These are phyloP conservation scores for Andricus curvator DNA, from an alignment of 2,888 invertebrate genomes.

Conservation along the genomic window DNA sequence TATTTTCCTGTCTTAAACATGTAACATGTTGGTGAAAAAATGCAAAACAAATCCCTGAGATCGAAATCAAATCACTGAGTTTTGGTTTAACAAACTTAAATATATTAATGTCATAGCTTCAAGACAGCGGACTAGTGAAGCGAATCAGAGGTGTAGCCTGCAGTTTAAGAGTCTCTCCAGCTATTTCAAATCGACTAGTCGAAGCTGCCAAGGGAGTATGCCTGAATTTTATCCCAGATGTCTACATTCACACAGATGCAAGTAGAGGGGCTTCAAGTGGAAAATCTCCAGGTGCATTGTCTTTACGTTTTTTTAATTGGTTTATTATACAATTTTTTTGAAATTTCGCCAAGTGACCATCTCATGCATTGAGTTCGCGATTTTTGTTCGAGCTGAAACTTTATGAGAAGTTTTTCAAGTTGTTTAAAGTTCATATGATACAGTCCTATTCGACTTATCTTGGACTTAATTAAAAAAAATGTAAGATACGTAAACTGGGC, in stretches of 20 bases:
- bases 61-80: no score
- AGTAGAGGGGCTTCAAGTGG: constrained; percentile 93
- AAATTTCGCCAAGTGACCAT: neutral
- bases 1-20: neutral
- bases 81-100: constrained; percentile 15
- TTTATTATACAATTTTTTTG: neutral
- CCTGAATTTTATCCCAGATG: constrained; percentile 94
- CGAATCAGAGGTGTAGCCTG: constrained; percentile 95
- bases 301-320: constrained; percentile 7
- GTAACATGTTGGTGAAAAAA: neutral
- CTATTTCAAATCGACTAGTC: constrained; percentile 94
- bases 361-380: neutral
- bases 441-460: no score
- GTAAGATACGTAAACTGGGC: no score
- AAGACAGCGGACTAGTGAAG: constrained; percentile 94
- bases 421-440: no score
- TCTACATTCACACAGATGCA: constrained; percentile 97
- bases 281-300: constrained; percentile 85
- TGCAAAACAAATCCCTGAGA: no score
- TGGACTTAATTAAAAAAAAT: no score
- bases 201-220: constrained; percentile 95
- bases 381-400: no score
- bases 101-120: constrained; percentile 77
- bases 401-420: no score
- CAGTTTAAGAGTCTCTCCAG: constrained; percentile 94